A percentile compares a stretch with the other conserved stretches of the same genome.
Conservation (phyloP, 2,888 invertebrate genomes). For the Rhimphoctona megacephalus region DNA sequence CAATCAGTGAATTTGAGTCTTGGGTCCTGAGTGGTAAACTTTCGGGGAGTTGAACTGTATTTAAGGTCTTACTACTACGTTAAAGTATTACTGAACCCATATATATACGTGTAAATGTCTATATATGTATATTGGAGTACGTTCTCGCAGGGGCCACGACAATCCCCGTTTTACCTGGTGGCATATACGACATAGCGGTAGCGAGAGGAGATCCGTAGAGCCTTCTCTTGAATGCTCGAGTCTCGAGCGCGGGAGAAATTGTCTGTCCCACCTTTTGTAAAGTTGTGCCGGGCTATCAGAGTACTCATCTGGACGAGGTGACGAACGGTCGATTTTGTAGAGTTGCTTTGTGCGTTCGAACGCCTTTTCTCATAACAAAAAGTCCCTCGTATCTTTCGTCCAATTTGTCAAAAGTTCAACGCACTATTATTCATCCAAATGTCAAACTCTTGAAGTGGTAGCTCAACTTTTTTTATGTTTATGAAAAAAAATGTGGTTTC, state of each 20-base stretch:
- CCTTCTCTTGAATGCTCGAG: constrained; percentile 45
- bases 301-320: constrained; percentile 72
- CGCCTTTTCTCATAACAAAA: constrained; percentile 36
- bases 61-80: not conserved
- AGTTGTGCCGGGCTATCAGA: constrained; percentile 70
- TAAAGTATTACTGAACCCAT: not conserved
- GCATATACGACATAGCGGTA: constrained; percentile 39
- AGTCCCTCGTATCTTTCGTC: not conserved
- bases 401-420: not conserved
- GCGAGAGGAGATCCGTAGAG: constrained; percentile 47
- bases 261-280: constrained; percentile 68
- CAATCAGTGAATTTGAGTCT: not conserved
- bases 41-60: not conserved
- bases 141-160: constrained; percentile 66
- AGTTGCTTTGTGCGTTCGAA: constrained; percentile 47
- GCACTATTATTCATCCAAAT: not conserved
- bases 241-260: constrained; percentile 73
- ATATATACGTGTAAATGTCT: not conserved
- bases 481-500: not conserved
- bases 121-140: not conserved
- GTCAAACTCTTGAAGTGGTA: not conserved
- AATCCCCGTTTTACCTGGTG: constrained; percentile 69
- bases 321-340: constrained; percentile 66
- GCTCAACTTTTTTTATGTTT: not conserved
- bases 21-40: not conserved